A percentile compares a stretch with the other conserved stretches of the same genome.
These are phyloP conservation scores for Ganaspis sp. DNA, from an alignment of 1,140 invertebrate genomes.

Conservation along the genomic window DNA sequence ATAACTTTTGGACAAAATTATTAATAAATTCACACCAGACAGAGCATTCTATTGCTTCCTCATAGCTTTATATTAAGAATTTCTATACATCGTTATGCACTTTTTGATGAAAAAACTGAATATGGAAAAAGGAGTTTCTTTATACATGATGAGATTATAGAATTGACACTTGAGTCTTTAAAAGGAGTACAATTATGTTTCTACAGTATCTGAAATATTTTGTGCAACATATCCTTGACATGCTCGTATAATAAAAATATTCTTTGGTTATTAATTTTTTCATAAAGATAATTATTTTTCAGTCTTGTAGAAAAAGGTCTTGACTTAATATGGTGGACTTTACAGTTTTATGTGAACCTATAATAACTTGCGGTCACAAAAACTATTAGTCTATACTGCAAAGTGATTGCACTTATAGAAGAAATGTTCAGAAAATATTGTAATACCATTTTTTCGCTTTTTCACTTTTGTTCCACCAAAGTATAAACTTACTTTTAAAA, in stretches of 20 bases:
- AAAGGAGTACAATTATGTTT: background rate
- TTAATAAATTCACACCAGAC: too few species aligned
- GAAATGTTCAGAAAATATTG: background rate
- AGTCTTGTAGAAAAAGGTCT: background rate
- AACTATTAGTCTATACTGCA: background rate
- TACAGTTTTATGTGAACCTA: background rate
- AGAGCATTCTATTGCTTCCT: too few species aligned
- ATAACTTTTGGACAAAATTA: too few species aligned
- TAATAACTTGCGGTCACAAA: slow-evolving; percentile 5
- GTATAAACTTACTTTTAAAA: too few species aligned
- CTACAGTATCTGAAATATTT: background rate
- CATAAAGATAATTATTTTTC: background rate
- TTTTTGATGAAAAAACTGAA: background rate
- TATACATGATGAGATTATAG: too few species aligned
- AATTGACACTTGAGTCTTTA: background rate
- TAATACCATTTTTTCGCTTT: too few species aligned
- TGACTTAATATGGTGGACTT: slow-evolving; percentile 6
- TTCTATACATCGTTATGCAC: too few species aligned
- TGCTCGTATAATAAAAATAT: slow-evolving; percentile 3
- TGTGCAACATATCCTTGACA: slow-evolving; percentile 26
- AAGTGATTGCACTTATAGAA: background rate
- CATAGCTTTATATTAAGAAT: too few species aligned
- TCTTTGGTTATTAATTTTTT: slow-evolving; percentile 11
- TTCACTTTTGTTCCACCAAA: too few species aligned
- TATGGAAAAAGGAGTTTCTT: too few species aligned